Conservation (phyloP, 2,888 invertebrate genomes). For the Ischnura elegans region DNA sequence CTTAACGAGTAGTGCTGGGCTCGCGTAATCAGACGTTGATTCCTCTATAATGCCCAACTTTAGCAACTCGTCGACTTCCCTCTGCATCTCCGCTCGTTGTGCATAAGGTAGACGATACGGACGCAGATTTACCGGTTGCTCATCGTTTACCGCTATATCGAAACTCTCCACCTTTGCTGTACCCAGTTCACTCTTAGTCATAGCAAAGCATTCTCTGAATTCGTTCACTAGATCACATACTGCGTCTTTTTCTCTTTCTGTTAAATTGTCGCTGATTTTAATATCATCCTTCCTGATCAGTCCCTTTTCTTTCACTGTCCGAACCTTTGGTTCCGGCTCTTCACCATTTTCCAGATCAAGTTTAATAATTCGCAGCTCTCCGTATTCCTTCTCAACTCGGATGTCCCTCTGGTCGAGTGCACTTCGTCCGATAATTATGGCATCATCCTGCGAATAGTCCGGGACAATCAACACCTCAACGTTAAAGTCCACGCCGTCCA, state of each 20-base stretch:
- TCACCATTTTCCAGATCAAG: too few relatives aligned
- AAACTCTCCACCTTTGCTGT: too few relatives aligned
- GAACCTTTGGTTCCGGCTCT: too few relatives aligned
- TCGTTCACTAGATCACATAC: not conserved
- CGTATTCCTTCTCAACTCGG: not conserved
- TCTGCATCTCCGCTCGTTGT: not conserved
- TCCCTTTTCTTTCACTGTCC: not conserved
- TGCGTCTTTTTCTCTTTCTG: not conserved
- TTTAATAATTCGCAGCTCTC: too few relatives aligned
- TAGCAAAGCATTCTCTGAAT: not conserved
- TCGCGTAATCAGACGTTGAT: slow-evolving; percentile 73
- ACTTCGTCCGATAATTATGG: not conserved
- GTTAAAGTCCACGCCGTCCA: not conserved
- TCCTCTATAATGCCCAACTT: slow-evolving; percentile 72
- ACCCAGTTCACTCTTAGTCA: not conserved
- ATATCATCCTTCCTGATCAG: not conserved
- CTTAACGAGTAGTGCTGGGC: slow-evolving; percentile 72
- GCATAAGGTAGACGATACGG: not conserved
- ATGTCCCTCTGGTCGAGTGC: not conserved
- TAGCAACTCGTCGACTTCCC: slow-evolving; percentile 70
- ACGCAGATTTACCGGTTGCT: not conserved
- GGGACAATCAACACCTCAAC: slow-evolving; percentile 1
- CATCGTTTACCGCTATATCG: not conserved
- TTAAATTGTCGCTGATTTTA: not conserved
- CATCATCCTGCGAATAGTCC: not conserved